Evolutionary conservation across 2,797 vertebrate genomes (phyloP), one percentile per base, ranked within the genome.

Genomic region (Apodemus agrarius): DNA sequence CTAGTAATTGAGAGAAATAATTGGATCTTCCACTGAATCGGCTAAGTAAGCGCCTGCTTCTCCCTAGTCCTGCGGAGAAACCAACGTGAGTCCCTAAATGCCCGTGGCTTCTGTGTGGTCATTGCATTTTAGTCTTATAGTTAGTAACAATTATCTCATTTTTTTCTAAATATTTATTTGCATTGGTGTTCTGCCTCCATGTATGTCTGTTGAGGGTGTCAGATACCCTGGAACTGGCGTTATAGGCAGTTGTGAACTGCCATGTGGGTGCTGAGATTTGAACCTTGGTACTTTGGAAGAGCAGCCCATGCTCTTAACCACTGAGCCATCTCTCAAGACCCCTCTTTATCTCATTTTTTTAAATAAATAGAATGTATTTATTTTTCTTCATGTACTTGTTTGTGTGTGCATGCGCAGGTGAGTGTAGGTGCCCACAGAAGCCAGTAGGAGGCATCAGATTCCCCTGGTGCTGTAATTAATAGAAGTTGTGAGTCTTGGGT

Each of bases 1-100:
- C 79, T 92, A 94, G 88, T 93, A 78, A 93, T 49, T 91, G 84
- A 88, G 83, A 96, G 59, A 40, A 90, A 85, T 52, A 90, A 82
- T 85, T 94, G 49, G 34, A 69, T 74, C 84, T 89, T 80, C 78
- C 82, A 72, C 34, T 37, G 65, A 95, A 94, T 88, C 40, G 74
- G 54, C 59, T 88, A 93, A 74, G 61, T 57, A 52, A 82, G 43
- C 59, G 40, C 76, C 57, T 87, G 16, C 11, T 94, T 90, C 83
- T 91, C 65, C 65, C 67, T 61, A 10, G 16, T n/a, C 52, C n/a
- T 17, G 5, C 57, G 65, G 34, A 40, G 37, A 93, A 94, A 69
- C 76, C 75, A 92, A 24, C 52, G 65, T 81, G 57, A 95, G 89
- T 37, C 78, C 17, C 92, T 83, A 90, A 61, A 89, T 81, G 78